Percentiles rank a stretch among this genome's conserved stretches.
These are phyloP conservation scores for Platichthys flesus DNA, from an alignment of 2,113 vertebrate genomes.

Conservation along the genomic window DNA sequence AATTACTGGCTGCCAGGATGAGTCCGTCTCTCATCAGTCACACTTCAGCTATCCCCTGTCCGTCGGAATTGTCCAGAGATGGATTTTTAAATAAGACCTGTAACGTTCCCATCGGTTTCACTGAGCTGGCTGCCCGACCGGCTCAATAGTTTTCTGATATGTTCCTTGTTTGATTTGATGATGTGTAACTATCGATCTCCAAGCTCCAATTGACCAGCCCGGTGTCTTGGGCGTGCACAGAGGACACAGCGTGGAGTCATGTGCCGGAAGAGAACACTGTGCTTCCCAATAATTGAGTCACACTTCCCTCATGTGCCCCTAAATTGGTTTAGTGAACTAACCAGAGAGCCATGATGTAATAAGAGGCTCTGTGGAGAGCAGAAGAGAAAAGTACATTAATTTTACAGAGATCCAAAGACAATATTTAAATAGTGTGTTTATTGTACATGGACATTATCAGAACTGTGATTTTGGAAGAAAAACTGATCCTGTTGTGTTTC, in stretches of 20 bases:
- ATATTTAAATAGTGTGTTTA: not conserved
- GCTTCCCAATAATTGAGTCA: not conserved
- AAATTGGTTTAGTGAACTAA: not conserved
- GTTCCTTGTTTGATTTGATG: conserved; percentile 1
- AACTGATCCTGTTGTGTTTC: not conserved
- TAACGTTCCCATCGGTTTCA: conserved; percentile 9
- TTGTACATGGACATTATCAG: not conserved
- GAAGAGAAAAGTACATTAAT: too few species aligned
- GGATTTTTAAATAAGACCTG: conserved; percentile 19
- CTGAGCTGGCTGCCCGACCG: not conserved
- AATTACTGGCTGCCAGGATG: conserved; percentile 28
- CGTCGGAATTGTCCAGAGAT: not conserved
- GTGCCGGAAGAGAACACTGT: not conserved
- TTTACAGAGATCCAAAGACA: not conserved
- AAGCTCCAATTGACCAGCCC: not conserved
- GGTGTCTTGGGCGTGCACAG: not conserved
- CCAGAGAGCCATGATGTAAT: not conserved
- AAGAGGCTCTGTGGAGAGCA: not conserved
- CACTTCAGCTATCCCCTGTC: conserved; percentile 15
- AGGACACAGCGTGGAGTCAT: not conserved
- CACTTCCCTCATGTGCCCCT: not conserved
- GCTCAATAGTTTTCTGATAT: not conserved
- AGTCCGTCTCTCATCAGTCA: conserved; percentile 25
- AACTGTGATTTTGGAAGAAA: not conserved
- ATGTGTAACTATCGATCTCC: not conserved